These are phyloP conservation scores for Hestina assimilis DNA, from an alignment of 1,140 invertebrate genomes.

Conservation along the genomic window DNA sequence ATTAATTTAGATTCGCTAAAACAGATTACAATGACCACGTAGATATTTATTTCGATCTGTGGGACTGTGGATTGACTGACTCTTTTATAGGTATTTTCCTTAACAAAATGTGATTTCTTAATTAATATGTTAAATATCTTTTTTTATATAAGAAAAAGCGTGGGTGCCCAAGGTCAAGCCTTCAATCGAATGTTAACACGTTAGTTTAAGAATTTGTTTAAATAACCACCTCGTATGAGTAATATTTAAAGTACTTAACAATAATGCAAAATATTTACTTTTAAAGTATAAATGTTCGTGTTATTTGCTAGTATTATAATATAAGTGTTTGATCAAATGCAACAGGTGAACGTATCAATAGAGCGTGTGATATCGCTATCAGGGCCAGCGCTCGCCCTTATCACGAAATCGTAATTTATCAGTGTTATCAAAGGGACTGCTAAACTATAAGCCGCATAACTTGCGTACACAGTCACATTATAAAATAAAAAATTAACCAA, in stretches of 20 bases:
- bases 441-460: slow-evolving; percentile 3
- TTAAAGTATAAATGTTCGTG: slow-evolving; percentile 2
- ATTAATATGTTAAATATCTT: no score
- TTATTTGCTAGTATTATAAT: slow-evolving; percentile 7
- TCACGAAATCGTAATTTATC: slow-evolving; percentile 45
- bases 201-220: no score
- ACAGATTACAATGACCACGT: no score
- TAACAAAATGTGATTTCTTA: no score
- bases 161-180: no score
- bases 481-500: not conserved
- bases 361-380: slow-evolving; percentile 47
- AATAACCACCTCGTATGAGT: no score
- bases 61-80: no score
- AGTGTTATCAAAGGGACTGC: slow-evolving; percentile 32
- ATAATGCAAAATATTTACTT: slow-evolving; percentile 5
- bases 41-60: no score
- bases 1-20: no score
- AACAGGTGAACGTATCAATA: slow-evolving; percentile 60
- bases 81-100: no score
- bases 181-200: no score
- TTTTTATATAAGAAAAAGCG: no score
- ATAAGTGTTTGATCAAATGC: slow-evolving; percentile 18
- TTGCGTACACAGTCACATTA: not conserved
- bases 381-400: slow-evolving; percentile 39
- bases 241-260: not conserved